Evolutionary conservation across 2,888 invertebrate genomes (phyloP).

Genomic region (Baronia brevicornis): DNA sequence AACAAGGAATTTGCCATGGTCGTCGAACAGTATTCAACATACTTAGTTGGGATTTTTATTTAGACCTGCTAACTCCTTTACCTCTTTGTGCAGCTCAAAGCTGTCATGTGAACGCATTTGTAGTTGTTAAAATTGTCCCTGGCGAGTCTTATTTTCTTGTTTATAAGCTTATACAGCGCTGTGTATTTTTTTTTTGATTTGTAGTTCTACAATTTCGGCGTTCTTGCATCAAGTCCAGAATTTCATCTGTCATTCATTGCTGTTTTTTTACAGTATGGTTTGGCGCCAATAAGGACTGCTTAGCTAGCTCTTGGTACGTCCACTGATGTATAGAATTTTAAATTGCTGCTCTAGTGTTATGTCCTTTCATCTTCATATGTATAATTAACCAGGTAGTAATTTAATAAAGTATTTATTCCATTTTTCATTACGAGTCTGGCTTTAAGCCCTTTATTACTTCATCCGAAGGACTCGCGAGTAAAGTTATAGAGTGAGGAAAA

Average conservation of each 20-base stretch:
- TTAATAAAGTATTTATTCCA: too few relatives aligned
- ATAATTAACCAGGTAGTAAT: too few relatives aligned
- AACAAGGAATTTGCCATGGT: neutral
- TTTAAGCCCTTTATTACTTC: too few relatives aligned
- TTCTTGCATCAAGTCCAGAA: conserved; percentile 3
- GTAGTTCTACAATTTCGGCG: neutral
- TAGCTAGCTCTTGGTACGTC: neutral
- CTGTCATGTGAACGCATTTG: neutral
- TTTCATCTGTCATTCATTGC: conserved; percentile 2
- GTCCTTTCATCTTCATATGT: neutral
- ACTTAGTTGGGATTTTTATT: neutral
- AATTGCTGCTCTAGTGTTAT: neutral
- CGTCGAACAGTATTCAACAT: neutral
- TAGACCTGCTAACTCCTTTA: conserved; percentile 1
- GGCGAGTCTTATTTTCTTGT: conserved; percentile 1
- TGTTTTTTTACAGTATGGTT: neutral
- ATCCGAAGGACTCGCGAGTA: too few relatives aligned
- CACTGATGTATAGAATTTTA: neutral
- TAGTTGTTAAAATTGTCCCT: neutral
- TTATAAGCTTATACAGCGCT: conserved; percentile 1
- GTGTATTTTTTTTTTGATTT: neutral
- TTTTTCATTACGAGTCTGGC: too few relatives aligned
- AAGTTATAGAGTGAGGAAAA: too few relatives aligned
- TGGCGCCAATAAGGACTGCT: neutral
- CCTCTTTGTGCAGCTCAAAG: conserved; percentile 1